These are phyloP conservation scores for Neopelma chrysocephalum DNA, from an alignment of 2,797 vertebrate genomes.

Conservation along the genomic window DNA sequence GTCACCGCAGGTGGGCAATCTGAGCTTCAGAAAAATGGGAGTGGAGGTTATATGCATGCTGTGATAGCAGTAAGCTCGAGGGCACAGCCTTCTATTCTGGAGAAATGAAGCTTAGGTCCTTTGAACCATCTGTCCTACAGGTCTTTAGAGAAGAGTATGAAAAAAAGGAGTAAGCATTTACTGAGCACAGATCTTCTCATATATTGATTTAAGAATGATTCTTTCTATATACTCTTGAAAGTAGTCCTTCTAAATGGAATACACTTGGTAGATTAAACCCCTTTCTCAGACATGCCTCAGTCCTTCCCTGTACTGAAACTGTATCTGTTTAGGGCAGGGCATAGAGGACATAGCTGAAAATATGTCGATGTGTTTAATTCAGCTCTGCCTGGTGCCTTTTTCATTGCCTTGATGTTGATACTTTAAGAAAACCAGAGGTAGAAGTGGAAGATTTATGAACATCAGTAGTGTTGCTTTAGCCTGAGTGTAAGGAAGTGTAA, in stretches of 20 bases:
- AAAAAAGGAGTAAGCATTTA: background rate
- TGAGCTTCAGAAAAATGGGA: background rate
- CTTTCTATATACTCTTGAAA: background rate
- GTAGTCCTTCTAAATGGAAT: background rate
- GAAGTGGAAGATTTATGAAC: background rate
- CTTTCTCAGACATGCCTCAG: background rate
- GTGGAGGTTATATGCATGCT: background rate
- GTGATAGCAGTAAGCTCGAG: background rate
- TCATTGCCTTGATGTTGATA: background rate
- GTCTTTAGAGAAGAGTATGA: background rate
- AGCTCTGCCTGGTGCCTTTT: background rate
- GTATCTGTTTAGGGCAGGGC: background rate
- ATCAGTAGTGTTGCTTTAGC: background rate
- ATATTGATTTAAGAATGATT: background rate
- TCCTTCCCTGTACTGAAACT: background rate
- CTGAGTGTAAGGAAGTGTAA: rapidly evolving
- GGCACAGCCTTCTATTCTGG: background rate
- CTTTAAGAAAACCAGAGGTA: background rate
- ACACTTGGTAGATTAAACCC: background rate
- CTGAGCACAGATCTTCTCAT: background rate
- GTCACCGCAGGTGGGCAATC: background rate
- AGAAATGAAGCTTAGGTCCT: background rate
- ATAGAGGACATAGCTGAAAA: background rate
- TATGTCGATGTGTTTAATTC: background rate
- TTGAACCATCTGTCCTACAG: background rate